Conservation (phyloP, 2,113 vertebrate species). For the Pholis gunnellus region DNA sequence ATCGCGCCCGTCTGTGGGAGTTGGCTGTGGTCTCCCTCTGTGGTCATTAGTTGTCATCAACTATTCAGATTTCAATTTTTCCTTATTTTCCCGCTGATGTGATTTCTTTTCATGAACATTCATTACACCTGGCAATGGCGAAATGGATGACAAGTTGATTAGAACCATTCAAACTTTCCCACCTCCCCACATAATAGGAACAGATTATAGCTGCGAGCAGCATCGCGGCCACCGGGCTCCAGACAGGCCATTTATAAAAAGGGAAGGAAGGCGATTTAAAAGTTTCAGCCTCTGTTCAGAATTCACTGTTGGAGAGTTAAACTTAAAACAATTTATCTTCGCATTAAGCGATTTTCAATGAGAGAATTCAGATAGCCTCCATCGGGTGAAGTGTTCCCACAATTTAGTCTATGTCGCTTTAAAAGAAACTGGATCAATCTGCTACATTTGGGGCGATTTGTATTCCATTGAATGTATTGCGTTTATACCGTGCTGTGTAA, state of each 20-base stretch:
- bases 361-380: constrained; percentile 42
- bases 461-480: constrained; percentile 13
- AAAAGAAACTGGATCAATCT: constrained; percentile 33
- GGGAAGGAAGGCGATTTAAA: constrained; percentile 54
- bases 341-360: constrained; percentile 52
- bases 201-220: constrained; percentile 56
- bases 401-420: constrained; percentile 27
- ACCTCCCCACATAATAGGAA: constrained; percentile 51
- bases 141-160: constrained; percentile 66
- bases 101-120: constrained; percentile 52
- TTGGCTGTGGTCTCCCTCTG: constrained; percentile 32
- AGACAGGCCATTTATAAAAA: constrained; percentile 47
- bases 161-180: constrained; percentile 61
- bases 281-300: constrained; percentile 48
- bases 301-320: constrained; percentile 38
- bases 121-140: constrained; percentile 48
- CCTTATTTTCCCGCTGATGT: constrained; percentile 44
- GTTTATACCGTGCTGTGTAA: constrained; percentile 22
- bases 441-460: constrained; percentile 13
- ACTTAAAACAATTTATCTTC: constrained; percentile 52
- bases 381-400: constrained; percentile 38
- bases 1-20: constrained; percentile 45
- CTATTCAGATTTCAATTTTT: constrained; percentile 51
- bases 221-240: constrained; percentile 26
- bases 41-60: constrained; percentile 62